These are phyloP conservation scores for Thunnus maccoyii DNA, from an alignment of 2,113 vertebrate genomes.

Conservation along the genomic window DNA sequence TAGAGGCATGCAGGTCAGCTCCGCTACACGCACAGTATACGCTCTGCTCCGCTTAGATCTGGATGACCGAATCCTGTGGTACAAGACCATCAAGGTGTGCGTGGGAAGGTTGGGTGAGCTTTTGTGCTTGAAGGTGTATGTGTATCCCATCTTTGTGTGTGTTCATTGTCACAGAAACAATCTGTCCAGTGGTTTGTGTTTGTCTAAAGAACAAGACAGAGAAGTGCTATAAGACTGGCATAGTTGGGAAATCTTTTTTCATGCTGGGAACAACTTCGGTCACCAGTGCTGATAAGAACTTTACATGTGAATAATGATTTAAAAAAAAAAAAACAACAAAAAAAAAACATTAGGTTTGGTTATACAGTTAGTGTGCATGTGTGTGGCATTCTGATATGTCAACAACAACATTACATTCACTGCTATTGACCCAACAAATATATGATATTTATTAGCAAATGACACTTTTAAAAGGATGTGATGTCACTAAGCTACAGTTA, in stretches of 20 bases:
- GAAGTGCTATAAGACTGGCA: neutral
- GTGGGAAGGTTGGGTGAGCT: conserved; percentile 7
- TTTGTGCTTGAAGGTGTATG: conserved; percentile 4
- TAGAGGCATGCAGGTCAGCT: conserved; percentile 71
- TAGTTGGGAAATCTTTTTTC: neutral
- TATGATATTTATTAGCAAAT: neutral
- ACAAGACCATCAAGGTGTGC: conserved; percentile 54
- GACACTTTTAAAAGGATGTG: conserved; percentile 7
- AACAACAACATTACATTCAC: neutral
- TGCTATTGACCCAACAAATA: neutral
- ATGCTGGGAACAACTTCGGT: neutral
- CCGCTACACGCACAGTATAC: conserved; percentile 53
- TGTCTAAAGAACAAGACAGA: neutral
- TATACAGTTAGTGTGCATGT: neutral
- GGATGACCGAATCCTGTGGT: conserved; percentile 68
- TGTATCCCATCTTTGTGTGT: neutral
- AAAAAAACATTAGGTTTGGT: too few relatives aligned
- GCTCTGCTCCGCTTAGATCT: conserved; percentile 71
- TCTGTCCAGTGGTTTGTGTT: neutral
- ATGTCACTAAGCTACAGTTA: neutral
- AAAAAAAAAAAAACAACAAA: neutral
- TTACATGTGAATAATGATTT: neutral
- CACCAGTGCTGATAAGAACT: neutral
- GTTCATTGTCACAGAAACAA: conserved; percentile 29
- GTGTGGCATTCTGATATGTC: neutral